Base-by-base conservation (phyloP, 1,140 invertebrate genomes). In the Ips typographus region DNA sequence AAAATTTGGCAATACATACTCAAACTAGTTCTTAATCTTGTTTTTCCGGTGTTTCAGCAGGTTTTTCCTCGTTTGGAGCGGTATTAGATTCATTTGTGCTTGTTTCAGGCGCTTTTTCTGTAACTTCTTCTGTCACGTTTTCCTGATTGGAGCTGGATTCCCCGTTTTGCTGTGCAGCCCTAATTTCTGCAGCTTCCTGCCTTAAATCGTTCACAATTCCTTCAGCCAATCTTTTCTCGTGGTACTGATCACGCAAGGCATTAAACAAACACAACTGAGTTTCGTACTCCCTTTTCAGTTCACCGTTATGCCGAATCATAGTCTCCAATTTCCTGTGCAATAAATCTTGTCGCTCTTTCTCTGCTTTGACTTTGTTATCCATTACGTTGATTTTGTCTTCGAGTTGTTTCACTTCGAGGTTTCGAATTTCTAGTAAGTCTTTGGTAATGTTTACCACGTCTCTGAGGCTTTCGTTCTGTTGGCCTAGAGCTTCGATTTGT, bases 401-500 rank as follows among this genome's bases (percentile, higher is more conserved):
- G 71, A 92, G 84, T 78, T 91, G 89, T 42, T 89, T 88, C 2
- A 91, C 86, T 82, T 93, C 91, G 70, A 88, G 84, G 72, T 90
- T 92, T 59, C 91, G 85, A 2, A 93, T 90, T 66, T 89, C 87
- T 8, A 92, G 79, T 60, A 93, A 80, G 73, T 92, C 89, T 75
- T 91, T 91, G 1, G 90, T 92, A 51, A 92, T 91, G 4, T 83
- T 79, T 5, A 91, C 85, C 1, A 93, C 91, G 71, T 93, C 91
- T 78, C 91, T 91, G 37, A 92, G 80, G 1, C 90, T 90, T 36
- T 84, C 79, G 2, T 91, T 88, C 76, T 92, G 90, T 40, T 85
- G 86, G 22, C 84, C 87, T 4, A 91, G 77, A 0, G 89, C 89
- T 47, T 85, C 85, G 42, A 91, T 91, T 76, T 91, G 89, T 68